Conservation (phyloP, 2,888 invertebrate genomes). For the Phyllotreta cruciferae region DNA sequence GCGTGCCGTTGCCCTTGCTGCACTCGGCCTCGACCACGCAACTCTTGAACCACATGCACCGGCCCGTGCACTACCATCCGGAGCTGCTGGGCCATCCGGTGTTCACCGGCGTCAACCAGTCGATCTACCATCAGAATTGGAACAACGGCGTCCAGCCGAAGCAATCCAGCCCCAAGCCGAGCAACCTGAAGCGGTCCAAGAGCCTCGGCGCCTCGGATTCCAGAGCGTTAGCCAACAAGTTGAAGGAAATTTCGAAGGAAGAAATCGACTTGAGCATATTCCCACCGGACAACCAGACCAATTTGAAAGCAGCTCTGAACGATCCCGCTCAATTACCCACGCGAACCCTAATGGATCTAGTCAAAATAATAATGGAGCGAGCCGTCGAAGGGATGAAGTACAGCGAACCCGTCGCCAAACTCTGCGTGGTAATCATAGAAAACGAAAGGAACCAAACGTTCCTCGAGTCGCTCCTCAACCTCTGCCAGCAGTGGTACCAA, state of each 20-base stretch:
- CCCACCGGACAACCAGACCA: conserved; percentile 74
- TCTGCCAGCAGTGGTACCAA: conserved; percentile 85
- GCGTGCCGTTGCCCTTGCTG: conserved; percentile 58
- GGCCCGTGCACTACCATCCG: conserved; percentile 63
- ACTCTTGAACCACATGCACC: conserved; percentile 67
- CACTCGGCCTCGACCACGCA: conserved; percentile 71
- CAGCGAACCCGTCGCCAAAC: conserved; percentile 82
- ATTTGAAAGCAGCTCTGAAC: conserved; percentile 78
- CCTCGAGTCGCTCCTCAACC: conserved; percentile 86
- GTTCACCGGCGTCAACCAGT: conserved; percentile 61
- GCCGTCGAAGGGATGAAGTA: conserved; percentile 80
- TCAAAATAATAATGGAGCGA: conserved; percentile 80
- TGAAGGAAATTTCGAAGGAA: conserved; percentile 70
- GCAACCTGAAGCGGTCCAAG: conserved; percentile 76
- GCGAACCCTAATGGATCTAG: conserved; percentile 83
- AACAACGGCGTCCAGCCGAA: conserved; percentile 45
- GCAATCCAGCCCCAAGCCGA: conserved; percentile 50
- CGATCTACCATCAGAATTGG: conserved; percentile 43
- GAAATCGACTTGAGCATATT: conserved; percentile 81
- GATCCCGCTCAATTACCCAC: conserved; percentile 81
- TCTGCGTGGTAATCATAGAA: conserved; percentile 87
- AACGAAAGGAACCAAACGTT: conserved; percentile 88
- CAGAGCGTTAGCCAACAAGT: conserved; percentile 70
- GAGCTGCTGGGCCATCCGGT: conserved; percentile 53
- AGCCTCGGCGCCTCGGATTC: conserved; percentile 81